Percentiles rank a stretch among this genome's conserved stretches.
phyloP scores from a whole-genome alignment of 2,113 vertebrate species.

The Thamnophis sirtalis region DNA sequence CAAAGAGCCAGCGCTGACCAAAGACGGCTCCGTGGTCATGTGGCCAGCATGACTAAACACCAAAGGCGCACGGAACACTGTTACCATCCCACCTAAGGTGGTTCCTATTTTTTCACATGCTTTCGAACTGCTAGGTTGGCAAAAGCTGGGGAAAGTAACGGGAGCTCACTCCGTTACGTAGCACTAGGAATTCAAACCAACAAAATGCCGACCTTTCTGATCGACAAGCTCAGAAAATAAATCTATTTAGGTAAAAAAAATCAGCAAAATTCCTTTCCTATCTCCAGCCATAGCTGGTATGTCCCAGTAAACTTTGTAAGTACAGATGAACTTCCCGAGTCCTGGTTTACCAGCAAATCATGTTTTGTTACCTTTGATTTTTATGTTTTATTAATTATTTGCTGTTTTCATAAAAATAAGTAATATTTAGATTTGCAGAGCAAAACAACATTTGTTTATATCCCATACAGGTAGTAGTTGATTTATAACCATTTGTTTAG shows the following conservation, averaged over 20 bases:
- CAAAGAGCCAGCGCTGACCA: too few relatives aligned
- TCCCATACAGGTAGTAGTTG: not conserved
- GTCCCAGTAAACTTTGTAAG: not conserved
- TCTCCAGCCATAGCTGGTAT: not conserved
- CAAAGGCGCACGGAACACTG: too few relatives aligned
- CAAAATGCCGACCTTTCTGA: too few relatives aligned
- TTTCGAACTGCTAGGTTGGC: too few relatives aligned
- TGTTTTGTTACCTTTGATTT: not conserved
- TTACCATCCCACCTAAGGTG: too few relatives aligned
- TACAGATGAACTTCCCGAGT: not conserved
- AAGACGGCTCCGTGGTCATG: too few relatives aligned
- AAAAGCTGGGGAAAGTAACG: too few relatives aligned
- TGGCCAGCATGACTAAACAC: too few relatives aligned
- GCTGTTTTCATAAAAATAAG: not conserved
- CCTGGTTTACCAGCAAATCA: not conserved
- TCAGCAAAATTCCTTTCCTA: not conserved
- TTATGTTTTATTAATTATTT: not conserved
- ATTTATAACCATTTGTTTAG: not conserved
- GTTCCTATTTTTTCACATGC: too few relatives aligned
- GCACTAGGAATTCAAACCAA: too few relatives aligned
- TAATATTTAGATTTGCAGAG: not conserved
- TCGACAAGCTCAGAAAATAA: not conserved
- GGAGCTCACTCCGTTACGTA: too few relatives aligned
- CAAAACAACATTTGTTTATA: not conserved
- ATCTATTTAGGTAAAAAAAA: not conserved